Conservation (phyloP, 2,797 vertebrate genomes). For the Micropoecilia bifurca region DNA sequence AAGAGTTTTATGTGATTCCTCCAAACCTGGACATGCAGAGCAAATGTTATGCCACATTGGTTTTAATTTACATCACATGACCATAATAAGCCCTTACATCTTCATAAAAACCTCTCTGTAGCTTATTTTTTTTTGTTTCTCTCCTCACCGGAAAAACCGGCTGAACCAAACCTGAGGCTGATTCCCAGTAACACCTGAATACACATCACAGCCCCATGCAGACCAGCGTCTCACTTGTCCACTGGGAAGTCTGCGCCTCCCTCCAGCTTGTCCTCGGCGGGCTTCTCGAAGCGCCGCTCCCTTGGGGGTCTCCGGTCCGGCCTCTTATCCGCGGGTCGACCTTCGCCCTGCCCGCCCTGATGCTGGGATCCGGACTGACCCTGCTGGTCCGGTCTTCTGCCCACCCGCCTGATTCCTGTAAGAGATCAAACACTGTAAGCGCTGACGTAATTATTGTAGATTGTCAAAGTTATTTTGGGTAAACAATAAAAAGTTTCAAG, state of each 20-base stretch:
- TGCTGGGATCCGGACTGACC: conserved; percentile 76
- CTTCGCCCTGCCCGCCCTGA: conserved; percentile 86
- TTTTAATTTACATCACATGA: not conserved
- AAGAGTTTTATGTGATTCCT: no score
- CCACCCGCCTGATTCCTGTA: conserved; percentile 92
- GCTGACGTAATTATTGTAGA: not conserved
- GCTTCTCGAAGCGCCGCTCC: conserved; percentile 94
- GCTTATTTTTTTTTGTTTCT: not conserved
- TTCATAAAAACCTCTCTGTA: not conserved
- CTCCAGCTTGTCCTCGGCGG: conserved; percentile 93
- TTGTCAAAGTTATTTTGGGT: not conserved
- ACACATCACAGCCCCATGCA: conserved; percentile 5
- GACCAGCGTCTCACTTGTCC: conserved; percentile 87
- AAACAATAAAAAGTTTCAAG: not conserved
- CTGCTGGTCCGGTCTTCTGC: conserved; percentile 91
- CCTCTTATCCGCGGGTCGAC: conserved; percentile 90
- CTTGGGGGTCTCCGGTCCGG: conserved; percentile 94
- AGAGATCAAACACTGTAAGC: not conserved
- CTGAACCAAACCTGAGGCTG: not conserved
- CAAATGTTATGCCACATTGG: not conserved
- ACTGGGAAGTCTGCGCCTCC: conserved; percentile 91
- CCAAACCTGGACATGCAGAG: not conserved
- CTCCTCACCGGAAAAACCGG: not conserved
- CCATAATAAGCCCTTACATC: not conserved
- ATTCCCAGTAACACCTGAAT: not conserved